Evolutionary conservation across 2,113 vertebrate species (phyloP).

Genomic region (Platysteira castanea): DNA sequence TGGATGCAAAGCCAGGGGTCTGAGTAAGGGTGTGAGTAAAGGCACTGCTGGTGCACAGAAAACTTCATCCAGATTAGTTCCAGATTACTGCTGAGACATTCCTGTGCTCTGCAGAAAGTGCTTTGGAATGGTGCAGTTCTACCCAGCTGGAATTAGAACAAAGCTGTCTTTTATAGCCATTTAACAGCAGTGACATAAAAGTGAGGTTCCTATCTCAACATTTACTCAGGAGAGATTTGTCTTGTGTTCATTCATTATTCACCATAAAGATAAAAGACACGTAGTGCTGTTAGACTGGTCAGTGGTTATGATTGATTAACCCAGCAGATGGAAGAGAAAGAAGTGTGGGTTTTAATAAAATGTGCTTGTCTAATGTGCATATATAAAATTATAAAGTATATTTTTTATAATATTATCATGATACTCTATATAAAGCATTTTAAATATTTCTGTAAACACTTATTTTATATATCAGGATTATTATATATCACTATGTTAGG

Average conservation of each 20-base stretch:
- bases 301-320: not conserved
- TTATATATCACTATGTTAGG: not conserved
- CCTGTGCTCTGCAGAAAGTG: not conserved
- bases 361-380: not conserved
- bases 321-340: not conserved
- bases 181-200: not conserved
- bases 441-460: not conserved
- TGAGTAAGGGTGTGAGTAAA: not conserved
- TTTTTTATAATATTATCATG: not conserved
- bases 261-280: not conserved
- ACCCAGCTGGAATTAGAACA: not conserved
- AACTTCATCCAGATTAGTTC: not conserved
- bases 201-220: not conserved
- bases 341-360: not conserved
- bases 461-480: not conserved
- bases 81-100: not conserved
- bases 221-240: not conserved
- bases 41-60: not conserved
- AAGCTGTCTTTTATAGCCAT: not conserved
- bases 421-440: not conserved
- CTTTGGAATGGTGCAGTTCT: not conserved
- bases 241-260: not conserved
- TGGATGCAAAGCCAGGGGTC: not conserved
- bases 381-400: not conserved
- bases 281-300: not conserved